Conservation (phyloP, 2,888 invertebrate genomes). For the Agrochola lota region DNA sequence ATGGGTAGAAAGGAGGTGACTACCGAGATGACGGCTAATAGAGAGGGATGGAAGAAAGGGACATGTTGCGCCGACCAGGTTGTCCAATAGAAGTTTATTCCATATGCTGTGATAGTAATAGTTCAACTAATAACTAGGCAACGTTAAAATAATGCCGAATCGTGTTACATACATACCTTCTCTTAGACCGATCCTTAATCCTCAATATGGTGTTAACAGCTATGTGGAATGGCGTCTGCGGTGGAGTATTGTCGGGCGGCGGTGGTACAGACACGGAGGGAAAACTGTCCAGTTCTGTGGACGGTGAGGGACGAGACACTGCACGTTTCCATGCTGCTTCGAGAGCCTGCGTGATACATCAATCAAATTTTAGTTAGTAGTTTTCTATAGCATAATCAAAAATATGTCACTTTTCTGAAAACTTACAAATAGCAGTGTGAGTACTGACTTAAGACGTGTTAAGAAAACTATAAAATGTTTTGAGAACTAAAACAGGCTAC, state of each 20-base stretch:
- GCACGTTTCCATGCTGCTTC: constrained; percentile 77
- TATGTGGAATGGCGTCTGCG: constrained; percentile 68
- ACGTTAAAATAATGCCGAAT: too few species aligned
- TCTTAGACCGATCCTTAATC: constrained; percentile 71
- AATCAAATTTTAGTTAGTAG: not conserved
- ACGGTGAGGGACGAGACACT: constrained; percentile 64
- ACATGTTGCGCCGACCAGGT: too few species aligned
- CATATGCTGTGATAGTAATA: too few species aligned
- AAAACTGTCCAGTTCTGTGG: constrained; percentile 65
- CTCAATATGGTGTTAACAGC: constrained; percentile 68
- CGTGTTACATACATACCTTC: constrained; percentile 65
- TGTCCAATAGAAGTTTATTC: too few species aligned
- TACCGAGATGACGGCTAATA: too few species aligned
- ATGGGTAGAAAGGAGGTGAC: too few species aligned
- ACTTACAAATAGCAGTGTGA: too few species aligned
- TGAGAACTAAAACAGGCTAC: too few species aligned
- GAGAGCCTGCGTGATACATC: constrained; percentile 70
- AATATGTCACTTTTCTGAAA: not conserved
- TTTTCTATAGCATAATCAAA: not conserved
- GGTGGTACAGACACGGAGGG: constrained; percentile 59
- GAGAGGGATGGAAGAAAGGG: too few species aligned
- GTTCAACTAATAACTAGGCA: too few species aligned
- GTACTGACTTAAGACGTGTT: too few species aligned
- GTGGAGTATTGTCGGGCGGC: constrained; percentile 30
- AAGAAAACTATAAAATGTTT: too few species aligned